phyloP scores from a whole-genome alignment of 2,888 invertebrate genomes.

The Anticlea derivata region DNA sequence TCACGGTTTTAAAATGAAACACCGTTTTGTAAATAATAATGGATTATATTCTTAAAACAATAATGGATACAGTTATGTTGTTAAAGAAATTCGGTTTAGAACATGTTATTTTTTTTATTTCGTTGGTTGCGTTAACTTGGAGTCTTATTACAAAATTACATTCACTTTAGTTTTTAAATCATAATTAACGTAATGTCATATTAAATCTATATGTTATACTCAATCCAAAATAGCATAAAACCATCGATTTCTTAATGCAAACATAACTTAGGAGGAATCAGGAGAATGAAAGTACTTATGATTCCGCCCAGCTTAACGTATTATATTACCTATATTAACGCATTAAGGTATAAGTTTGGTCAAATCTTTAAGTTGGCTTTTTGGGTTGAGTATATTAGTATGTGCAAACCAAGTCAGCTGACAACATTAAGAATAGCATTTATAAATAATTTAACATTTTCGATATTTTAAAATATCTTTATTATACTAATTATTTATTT shows the following conservation, averaged over 20 bases:
- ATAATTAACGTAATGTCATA: too few relatives aligned
- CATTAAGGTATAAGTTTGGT: background rate
- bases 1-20: constrained; percentile 42
- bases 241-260: too few relatives aligned
- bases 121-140: constrained; percentile 42
- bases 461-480: constrained; percentile 5
- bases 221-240: too few relatives aligned
- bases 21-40: constrained; percentile 55
- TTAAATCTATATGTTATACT: constrained; percentile 1
- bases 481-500: constrained; percentile 8
- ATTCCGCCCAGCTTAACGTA: too few relatives aligned
- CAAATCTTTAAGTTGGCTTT: background rate
- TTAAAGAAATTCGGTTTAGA: constrained; percentile 65
- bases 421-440: constrained; percentile 7
- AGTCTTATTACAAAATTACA: constrained; percentile 24
- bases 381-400: background rate
- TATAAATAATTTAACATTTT: constrained; percentile 26
- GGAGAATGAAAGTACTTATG: too few relatives aligned
- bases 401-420: constrained; percentile 5
- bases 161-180: background rate
- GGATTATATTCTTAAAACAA: constrained; percentile 69
- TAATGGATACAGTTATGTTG: constrained; percentile 57
- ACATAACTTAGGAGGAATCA: too few relatives aligned
- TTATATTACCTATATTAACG: too few relatives aligned
- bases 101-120: constrained; percentile 43